phyloP scores from a whole-genome alignment of 2,797 vertebrate species.

The Otolemur crassicaudatus region DNA sequence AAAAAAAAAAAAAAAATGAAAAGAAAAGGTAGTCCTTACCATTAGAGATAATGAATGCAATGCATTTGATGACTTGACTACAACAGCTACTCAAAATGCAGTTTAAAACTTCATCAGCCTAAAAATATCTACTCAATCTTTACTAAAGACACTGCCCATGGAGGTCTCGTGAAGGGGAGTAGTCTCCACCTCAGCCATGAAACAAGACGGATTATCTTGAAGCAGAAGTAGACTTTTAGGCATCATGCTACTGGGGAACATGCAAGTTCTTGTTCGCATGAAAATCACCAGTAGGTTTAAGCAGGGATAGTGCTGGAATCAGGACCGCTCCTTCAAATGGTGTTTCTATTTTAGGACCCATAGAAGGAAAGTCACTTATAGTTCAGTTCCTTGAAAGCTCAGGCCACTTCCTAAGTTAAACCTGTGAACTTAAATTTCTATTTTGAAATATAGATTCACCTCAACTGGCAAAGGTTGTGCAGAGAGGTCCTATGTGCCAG shows the following conservation, averaged over 20 bases:
- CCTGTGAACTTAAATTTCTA: not conserved
- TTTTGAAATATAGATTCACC: not conserved
- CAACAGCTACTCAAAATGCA: not conserved
- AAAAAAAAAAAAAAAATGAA: not conserved
- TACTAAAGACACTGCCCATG: not conserved
- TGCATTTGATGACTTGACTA: not conserved
- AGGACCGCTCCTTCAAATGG: not conserved
- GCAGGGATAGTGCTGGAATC: not conserved
- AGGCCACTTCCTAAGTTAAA: not conserved
- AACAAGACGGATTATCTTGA: too few relatives aligned
- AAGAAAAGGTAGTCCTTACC: not conserved
- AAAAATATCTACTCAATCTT: not conserved
- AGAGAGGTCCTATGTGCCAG: not conserved
- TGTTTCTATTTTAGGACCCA: not conserved
- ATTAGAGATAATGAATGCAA: not conserved
- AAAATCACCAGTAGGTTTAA: not conserved
- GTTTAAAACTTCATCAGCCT: slow-evolving; percentile 30
- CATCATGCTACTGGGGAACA: not conserved
- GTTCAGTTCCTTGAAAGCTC: not conserved
- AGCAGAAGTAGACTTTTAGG: not conserved
- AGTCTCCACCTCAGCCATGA: too few relatives aligned
- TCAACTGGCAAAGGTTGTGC: not conserved
- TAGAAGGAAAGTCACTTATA: not conserved
- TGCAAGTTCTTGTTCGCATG: not conserved
- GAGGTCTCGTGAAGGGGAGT: not conserved